A percentile compares a stretch with the other conserved stretches of the same genome.
These are phyloP conservation scores for Mantis religiosa DNA, from an alignment of 2,888 invertebrate genomes.

Conservation along the genomic window DNA sequence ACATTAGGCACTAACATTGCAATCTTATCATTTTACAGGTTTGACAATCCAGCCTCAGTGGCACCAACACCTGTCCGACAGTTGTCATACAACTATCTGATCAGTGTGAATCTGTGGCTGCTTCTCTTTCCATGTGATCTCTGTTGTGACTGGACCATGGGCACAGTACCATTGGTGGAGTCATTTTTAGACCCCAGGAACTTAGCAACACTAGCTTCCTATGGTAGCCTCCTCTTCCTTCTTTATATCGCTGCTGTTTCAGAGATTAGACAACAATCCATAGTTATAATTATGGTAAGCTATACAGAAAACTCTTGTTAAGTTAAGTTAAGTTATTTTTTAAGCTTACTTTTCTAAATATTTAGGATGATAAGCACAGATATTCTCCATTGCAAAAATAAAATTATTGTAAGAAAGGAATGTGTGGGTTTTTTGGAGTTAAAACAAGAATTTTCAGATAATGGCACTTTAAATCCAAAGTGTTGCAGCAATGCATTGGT, in stretches of 20 bases:
- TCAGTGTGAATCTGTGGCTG: constrained; percentile 86
- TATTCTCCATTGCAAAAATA: no score
- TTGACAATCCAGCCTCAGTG: constrained; percentile 95
- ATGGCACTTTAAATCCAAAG: no score
- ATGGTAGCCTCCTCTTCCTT: constrained; percentile 57
- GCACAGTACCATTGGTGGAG: constrained; percentile 81
- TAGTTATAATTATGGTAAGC: constrained; percentile 65
- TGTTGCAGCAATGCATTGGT: no score
- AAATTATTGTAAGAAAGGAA: no score
- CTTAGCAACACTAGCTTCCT: constrained; percentile 69
- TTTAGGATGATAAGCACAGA: no score
- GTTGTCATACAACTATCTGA: constrained; percentile 88
- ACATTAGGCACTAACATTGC: background rate
- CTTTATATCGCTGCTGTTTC: constrained; percentile 52
- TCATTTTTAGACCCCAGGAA: constrained; percentile 78
- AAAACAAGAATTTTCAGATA: no score
- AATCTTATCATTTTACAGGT: constrained; percentile 51
- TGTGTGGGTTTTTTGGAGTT: no score
- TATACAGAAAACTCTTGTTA: no score
- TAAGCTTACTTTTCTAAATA: no score
- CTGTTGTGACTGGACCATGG: constrained; percentile 99
- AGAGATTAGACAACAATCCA: constrained; percentile 59
- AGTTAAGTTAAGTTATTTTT: no score
- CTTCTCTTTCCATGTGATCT: constrained; percentile 83
- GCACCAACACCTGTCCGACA: constrained; percentile 78